Base-by-base conservation (phyloP, 2,113 vertebrate genomes). In the Eurypyga helias region DNA sequence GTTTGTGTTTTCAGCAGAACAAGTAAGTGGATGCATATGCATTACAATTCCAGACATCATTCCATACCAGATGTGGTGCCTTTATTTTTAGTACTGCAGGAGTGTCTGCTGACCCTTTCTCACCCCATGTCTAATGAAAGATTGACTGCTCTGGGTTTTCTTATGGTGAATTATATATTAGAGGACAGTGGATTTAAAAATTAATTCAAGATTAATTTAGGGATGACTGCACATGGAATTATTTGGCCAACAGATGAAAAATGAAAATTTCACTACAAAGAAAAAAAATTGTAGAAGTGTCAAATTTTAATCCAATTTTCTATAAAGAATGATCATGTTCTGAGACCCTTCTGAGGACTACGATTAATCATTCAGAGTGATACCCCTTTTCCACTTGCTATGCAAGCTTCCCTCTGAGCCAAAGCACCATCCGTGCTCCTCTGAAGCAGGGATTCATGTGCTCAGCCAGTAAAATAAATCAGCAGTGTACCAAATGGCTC, bases 81-180 rank as follows among this genome's bases (percentile, higher is more conserved):
- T 97, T 98, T 96, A 67, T 98, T 98, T 98, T 98, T 94, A 98
- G 97, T 97, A 96, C 72, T 87, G 96, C 96, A 97, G 97, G 98
- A 98, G 97, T 97, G 98, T 98, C 97, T 97, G 97, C 97, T 98
- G 98, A 99, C 98, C 98, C 95, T 91, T 97, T 97, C 95, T 99
- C 98, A 98, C 98, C 98, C 98, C 89, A 54, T 88, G 96, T 98
- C 98, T 98, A 98, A 98, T 98, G 98, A 99, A 99, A 99, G 98
- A 98, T 98, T 98, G 98, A 98, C 98, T 97, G 96, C 96, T 91
- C 96, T 95, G 94, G 60, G 49, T 98, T 98, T 98, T 98, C 97
- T 98, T 97, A 97, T 94, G 97, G 91, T 97, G 97, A 98, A 98
- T 98, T 98, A 97, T 98, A 96, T 97, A 98, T 98, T 81, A 93